A percentile compares a stretch with the other conserved stretches of the same genome.
phyloP scores from a whole-genome alignment of 2,113 vertebrate genomes.

The Macrotis lagotis region DNA sequence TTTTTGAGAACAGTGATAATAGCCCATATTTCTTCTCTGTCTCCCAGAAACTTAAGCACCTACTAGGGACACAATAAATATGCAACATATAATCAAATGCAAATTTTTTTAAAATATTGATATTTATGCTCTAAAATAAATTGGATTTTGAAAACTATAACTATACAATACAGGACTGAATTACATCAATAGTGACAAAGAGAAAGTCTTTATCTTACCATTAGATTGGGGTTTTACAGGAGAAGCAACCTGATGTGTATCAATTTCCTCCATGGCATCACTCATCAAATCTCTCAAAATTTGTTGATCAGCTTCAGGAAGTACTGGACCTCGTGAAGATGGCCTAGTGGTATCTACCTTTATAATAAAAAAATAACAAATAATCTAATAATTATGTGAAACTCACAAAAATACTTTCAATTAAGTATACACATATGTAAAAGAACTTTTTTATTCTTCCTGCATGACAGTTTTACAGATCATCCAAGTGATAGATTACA shows the following conservation, averaged over 20 bases:
- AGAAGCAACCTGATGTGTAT: constrained; percentile 82
- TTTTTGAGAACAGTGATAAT: background rate
- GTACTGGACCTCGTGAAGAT: constrained; percentile 85
- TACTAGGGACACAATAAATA: background rate
- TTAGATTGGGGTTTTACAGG: constrained; percentile 82
- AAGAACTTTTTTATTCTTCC: background rate
- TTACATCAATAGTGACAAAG: too few species aligned
- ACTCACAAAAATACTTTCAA: background rate
- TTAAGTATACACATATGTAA: background rate
- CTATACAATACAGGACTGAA: background rate
- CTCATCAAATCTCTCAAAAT: constrained; percentile 97
- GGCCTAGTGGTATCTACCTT: constrained; percentile 86
- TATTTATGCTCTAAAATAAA: background rate
- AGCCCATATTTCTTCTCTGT: background rate
- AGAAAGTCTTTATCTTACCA: constrained; percentile 80
- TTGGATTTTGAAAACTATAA: background rate
- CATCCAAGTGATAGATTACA: background rate
- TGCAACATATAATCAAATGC: background rate
- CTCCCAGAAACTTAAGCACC: background rate
- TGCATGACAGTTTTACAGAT: background rate
- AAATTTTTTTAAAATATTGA: background rate
- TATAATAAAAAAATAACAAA: constrained; percentile 39
- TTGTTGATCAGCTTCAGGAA: constrained; percentile 95
- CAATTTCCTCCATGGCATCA: constrained; percentile 97
- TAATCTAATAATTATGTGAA: constrained; percentile 6